These are phyloP conservation scores for Drosophila punjabiensis DNA, from an alignment of 1,140 invertebrate species.

Conservation along the genomic window DNA sequence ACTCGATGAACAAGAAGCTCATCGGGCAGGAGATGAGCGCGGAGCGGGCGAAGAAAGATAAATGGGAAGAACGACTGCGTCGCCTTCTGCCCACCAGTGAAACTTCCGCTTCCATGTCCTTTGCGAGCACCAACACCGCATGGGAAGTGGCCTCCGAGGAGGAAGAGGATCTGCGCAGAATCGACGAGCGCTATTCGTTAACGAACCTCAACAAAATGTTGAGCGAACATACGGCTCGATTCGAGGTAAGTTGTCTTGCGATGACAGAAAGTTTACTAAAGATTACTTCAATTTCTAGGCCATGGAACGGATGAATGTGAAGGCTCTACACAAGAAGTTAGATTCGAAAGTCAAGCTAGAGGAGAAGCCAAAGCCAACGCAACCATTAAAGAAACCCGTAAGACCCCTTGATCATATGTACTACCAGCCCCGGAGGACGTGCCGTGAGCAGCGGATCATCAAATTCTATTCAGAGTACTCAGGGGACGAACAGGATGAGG, in stretches of 20 bases:
- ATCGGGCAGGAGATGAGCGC: conserved; percentile 4
- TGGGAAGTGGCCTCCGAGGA: background rate
- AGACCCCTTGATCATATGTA: conserved; percentile 20
- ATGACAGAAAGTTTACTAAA: background rate
- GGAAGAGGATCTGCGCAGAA: conserved; percentile 7
- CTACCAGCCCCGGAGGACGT: conserved; percentile 46
- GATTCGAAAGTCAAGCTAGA: background rate
- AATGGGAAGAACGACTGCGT: background rate
- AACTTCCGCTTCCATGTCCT: background rate
- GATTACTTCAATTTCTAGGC: background rate
- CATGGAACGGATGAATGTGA: background rate
- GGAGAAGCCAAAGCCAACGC: too few relatives aligned
- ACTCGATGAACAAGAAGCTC: background rate
- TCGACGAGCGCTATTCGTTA: conserved; percentile 10
- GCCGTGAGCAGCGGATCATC: conserved; percentile 17
- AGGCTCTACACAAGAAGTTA: background rate
- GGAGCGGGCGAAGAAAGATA: background rate
- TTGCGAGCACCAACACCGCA: background rate
- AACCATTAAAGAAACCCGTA: background rate
- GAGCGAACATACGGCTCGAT: background rate
- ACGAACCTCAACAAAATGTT: background rate
- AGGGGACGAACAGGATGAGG: background rate
- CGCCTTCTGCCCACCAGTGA: background rate
- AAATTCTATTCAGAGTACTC: background rate
- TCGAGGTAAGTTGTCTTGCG: background rate